These are phyloP conservation scores for Cyphomyrus discorhynchus DNA, from an alignment of 2,113 vertebrate genomes.

Conservation along the genomic window DNA sequence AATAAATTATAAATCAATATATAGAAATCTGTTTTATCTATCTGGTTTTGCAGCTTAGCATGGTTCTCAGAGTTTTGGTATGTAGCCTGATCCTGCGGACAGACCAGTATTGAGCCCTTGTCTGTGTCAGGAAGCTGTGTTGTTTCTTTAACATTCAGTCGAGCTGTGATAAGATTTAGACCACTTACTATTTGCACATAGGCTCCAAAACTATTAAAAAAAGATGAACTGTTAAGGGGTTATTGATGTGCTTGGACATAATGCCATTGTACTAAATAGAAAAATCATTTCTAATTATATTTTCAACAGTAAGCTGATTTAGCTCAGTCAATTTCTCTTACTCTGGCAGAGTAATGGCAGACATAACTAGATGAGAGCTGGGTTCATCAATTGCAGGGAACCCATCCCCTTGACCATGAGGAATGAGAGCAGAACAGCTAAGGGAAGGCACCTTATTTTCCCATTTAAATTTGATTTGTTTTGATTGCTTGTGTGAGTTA, in stretches of 20 bases:
- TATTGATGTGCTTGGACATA: conserved; percentile 42
- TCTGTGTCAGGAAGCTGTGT: conserved; percentile 12
- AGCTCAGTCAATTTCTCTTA: conserved; percentile 31
- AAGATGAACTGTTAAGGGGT: conserved; percentile 31
- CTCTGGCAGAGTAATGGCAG: conserved; percentile 32
- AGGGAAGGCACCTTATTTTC: conserved; percentile 10
- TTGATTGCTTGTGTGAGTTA: conserved; percentile 1
- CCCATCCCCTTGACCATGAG: conserved; percentile 12
- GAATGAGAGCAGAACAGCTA: neutral
- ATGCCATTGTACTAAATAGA: conserved; percentile 33
- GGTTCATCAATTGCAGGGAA: conserved; percentile 33
- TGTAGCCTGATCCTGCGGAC: conserved; percentile 23
- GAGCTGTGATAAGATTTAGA: conserved; percentile 23
- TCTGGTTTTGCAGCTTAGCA: conserved; percentile 12
- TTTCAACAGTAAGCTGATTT: conserved; percentile 36
- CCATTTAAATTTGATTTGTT: conserved; percentile 12
- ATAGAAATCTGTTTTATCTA: neutral
- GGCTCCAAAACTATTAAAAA: conserved; percentile 36
- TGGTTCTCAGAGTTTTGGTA: neutral
- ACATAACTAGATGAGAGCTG: conserved; percentile 30
- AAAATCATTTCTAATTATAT: conserved; percentile 46
- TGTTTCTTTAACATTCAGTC: neutral
- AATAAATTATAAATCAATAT: neutral
- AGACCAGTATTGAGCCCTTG: conserved; percentile 22
- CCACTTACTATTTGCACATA: conserved; percentile 14